These are phyloP conservation scores for Drosophila pachea DNA, from an alignment of 1,140 invertebrate genomes.

Conservation along the genomic window DNA sequence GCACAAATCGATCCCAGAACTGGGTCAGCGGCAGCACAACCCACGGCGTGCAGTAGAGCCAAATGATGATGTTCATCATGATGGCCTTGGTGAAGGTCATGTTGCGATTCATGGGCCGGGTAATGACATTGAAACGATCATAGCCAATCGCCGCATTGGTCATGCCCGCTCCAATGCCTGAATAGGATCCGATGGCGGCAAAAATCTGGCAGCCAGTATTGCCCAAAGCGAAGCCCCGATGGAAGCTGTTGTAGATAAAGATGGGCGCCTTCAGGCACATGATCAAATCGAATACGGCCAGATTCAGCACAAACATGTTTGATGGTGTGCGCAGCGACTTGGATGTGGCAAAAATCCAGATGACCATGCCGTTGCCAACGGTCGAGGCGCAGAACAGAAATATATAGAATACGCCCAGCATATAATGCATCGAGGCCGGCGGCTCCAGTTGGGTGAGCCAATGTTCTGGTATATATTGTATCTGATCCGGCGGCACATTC, in stretches of 20 bases:
- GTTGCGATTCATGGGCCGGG: constrained; percentile 89
- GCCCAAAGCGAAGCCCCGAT: constrained; percentile 87
- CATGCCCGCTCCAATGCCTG: constrained; percentile 88
- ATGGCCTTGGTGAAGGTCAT: constrained; percentile 87
- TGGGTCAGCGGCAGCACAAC: constrained; percentile 87
- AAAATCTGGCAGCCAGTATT: constrained; percentile 88
- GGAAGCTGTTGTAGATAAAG: constrained; percentile 92
- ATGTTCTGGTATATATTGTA: constrained; percentile 88
- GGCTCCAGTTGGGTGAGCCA: constrained; percentile 90
- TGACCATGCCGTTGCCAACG: constrained; percentile 91
- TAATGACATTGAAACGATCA: constrained; percentile 86
- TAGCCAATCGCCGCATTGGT: constrained; percentile 83
- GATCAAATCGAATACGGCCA: constrained; percentile 91
- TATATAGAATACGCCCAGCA: constrained; percentile 89
- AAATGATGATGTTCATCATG: constrained; percentile 85
- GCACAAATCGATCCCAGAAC: constrained; percentile 90
- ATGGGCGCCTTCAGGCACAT: constrained; percentile 93
- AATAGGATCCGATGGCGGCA: constrained; percentile 86
- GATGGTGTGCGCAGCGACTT: constrained; percentile 91
- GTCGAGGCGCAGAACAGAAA: constrained; percentile 88
- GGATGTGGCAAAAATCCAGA: constrained; percentile 90
- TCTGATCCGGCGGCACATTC: constrained; percentile 87
- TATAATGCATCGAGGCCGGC: constrained; percentile 89
- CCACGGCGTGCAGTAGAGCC: constrained; percentile 90
- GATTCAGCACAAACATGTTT: constrained; percentile 92